phyloP scores from a whole-genome alignment of 2,888 invertebrate species.

The Athalia cordata region DNA sequence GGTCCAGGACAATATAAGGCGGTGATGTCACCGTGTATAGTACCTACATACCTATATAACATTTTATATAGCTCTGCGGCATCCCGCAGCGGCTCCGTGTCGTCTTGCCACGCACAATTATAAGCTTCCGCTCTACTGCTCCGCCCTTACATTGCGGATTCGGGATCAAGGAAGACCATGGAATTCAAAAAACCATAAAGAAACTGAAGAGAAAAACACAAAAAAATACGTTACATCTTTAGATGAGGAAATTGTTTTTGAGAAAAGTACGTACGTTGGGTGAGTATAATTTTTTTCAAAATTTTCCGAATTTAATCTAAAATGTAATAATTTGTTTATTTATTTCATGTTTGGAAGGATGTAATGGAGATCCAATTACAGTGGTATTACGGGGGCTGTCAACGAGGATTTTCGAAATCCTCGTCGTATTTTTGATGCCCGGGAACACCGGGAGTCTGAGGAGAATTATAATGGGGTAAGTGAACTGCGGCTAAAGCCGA shows the following conservation, averaged over 20 bases:
- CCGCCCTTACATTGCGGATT: background rate
- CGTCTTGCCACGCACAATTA: slow-evolving; percentile 26
- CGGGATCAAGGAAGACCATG: background rate
- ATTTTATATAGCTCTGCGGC: slow-evolving; percentile 7
- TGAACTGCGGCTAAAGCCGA: slow-evolving; percentile 67
- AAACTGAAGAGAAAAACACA: too few species aligned
- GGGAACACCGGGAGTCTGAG: background rate
- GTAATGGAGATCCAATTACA: too few species aligned
- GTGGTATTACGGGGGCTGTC: too few species aligned
- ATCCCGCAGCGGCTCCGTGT: slow-evolving; percentile 15
- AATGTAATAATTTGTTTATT: background rate
- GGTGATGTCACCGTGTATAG: background rate
- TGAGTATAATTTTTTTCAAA: too few species aligned
- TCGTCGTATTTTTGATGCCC: too few species aligned
- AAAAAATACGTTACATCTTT: too few species aligned
- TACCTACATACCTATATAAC: background rate
- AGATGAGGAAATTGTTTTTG: too few species aligned
- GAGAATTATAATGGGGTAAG: slow-evolving; percentile 57
- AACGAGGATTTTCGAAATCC: background rate
- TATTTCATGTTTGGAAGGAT: too few species aligned
- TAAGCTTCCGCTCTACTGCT: slow-evolving; percentile 38
- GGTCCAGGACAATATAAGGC: slow-evolving; percentile 59
- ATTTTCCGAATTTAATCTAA: too few species aligned
- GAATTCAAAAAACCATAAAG: background rate
- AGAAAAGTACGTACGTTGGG: too few species aligned